Base-by-base conservation (phyloP, 2,113 vertebrate genomes). In the Cryptoleucopteryx plumbea region DNA sequence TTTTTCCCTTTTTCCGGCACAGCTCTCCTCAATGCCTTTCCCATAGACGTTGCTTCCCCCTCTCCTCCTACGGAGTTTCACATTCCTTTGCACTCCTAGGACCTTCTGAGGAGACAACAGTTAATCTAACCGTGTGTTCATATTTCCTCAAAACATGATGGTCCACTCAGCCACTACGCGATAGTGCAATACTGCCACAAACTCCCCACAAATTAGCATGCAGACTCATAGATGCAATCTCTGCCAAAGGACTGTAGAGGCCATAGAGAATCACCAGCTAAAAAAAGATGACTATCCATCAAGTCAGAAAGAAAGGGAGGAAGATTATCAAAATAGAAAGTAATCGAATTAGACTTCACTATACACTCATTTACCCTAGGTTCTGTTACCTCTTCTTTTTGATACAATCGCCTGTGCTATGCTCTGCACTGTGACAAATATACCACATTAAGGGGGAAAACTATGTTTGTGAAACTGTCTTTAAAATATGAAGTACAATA, bases 161-260 rank as follows among this genome's bases (percentile, higher is more conserved):
- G 10, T 84, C 36, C 34, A 29, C 42, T 71, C 82, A 91, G 26
- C 8, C 42, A 75, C 36, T 70, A 38, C 0, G 5, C 15, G 10
- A 52, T 29, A 25, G 11, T 18, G 32, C 34, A 52, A 32, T 19
- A 72, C 23, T 5, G 11, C 10, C 47, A 72, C 36, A 72, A 77
- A 61, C 50, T 47, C 1, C 22, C 6, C 20, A 5, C 6, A 66
- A 52, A 53, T 21, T 19, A 32, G 2, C 0, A 0, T 13, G n/a
- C 21, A 67, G 38, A 27, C 17, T 21, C 48, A 12, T 12, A 80
- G 62, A 47, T 42, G 29, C 2, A 0, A 63, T 43, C 11, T 43
- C 40, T 68, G 21, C 14, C 59, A 89, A 56, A 73, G 53, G 23
- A 70, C 18, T 40, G 7, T 3, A 65, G 29, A 81, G 34, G 34